A percentile compares a stretch with the other conserved stretches of the same genome.
Conservation (phyloP, 1,140 invertebrate genomes). For the Neomicropteryx cornuta region DNA sequence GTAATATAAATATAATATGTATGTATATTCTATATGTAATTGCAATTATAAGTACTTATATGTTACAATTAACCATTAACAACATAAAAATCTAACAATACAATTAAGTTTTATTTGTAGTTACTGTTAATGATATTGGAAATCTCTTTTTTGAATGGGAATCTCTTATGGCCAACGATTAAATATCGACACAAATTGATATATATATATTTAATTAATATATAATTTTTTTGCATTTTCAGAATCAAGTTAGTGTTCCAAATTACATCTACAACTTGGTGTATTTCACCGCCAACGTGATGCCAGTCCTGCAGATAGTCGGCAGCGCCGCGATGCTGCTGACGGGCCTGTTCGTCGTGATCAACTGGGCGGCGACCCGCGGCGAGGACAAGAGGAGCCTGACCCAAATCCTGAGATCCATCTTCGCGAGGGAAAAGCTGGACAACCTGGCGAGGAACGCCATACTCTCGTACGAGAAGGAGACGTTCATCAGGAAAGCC, state of each 20-base stretch:
- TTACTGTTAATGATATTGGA: constrained; percentile 7
- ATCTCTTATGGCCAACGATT: not conserved
- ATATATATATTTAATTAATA: constrained; percentile 3
- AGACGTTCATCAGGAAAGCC: no score
- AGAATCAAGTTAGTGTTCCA: constrained; percentile 48
- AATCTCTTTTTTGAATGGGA: not conserved
- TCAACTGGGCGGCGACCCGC: constrained; percentile 20
- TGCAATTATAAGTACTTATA: no score
- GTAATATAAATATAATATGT: no score
- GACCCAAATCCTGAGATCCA: constrained; percentile 16
- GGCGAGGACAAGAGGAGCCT: constrained; percentile 18
- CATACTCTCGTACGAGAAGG: constrained; percentile 26
- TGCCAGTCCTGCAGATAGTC: constrained; percentile 29
- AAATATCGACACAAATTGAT: constrained; percentile 1
- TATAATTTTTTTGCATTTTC: constrained; percentile 24
- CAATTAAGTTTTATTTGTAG: not conserved
- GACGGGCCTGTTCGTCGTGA: constrained; percentile 21
- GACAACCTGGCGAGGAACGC: constrained; percentile 22
- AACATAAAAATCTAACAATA: not conserved
- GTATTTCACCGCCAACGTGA: constrained; percentile 35
- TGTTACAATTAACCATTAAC: no score
- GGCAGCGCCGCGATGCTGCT: constrained; percentile 20
- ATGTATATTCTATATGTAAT: no score
- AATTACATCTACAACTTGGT: constrained; percentile 33
- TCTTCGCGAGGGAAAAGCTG: constrained; percentile 21